Percentiles rank a stretch among this genome's conserved stretches.
Evolutionary conservation across 2,888 invertebrate genomes (phyloP).

Genomic region (Cephalotes varians): DNA sequence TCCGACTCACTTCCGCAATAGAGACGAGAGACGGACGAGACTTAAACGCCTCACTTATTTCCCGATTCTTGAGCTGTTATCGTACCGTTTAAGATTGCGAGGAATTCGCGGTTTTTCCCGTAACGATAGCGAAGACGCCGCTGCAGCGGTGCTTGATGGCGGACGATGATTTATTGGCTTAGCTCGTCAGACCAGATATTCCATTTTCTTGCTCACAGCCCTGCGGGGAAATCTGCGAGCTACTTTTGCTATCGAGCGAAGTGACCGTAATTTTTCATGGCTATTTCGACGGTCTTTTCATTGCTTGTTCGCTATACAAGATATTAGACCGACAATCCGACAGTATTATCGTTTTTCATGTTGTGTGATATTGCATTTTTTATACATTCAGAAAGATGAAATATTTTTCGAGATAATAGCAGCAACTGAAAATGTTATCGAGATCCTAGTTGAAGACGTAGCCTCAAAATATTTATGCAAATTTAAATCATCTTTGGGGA

Average conservation of each 20-base stretch:
- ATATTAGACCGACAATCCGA: constrained; percentile 42
- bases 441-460: background rate
- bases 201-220: constrained; percentile 48
- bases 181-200: constrained; percentile 49
- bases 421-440: background rate
- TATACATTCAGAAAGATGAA: constrained; percentile 16
- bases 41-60: constrained; percentile 53
- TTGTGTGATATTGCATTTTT: constrained; percentile 30
- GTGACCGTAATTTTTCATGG: constrained; percentile 54
- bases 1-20: constrained; percentile 63
- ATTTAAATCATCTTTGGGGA: constrained; percentile 29
- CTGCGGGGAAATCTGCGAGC: constrained; percentile 50
- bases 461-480: constrained; percentile 9
- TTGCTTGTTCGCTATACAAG: constrained; percentile 27
- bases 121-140: constrained; percentile 36
- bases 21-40: constrained; percentile 38
- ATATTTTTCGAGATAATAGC: constrained; percentile 11
- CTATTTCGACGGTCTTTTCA: constrained; percentile 47
- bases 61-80: constrained; percentile 57
- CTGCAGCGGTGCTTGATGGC: constrained; percentile 51
- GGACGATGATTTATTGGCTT: constrained; percentile 47
- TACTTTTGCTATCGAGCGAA: constrained; percentile 41
- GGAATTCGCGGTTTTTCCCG: constrained; percentile 48
- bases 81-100: constrained; percentile 62
- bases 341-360: constrained; percentile 31